Evolutionary conservation across 2,113 vertebrate species (phyloP).

Genomic region (Manacus vitellinus): DNA sequence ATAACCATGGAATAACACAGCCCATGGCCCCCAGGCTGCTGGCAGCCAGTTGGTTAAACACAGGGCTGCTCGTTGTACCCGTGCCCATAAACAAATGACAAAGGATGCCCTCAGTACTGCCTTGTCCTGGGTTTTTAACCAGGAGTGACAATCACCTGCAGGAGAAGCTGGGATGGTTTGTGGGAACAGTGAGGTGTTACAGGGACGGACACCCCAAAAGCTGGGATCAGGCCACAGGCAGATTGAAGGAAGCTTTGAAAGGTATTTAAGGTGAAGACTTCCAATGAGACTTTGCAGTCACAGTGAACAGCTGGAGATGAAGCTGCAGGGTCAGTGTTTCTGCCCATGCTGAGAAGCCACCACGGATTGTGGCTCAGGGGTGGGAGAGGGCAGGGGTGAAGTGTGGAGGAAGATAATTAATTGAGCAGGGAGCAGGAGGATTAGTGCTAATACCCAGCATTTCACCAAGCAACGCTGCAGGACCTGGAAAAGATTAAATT

Average conservation of each 20-base stretch:
- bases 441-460: not conserved
- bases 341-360: not conserved
- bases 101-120: not conserved
- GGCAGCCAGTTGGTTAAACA: not conserved
- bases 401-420: not conserved
- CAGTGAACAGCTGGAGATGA: not conserved
- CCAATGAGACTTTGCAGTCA: not conserved
- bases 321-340: not conserved
- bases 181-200: not conserved
- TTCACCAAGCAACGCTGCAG: not conserved
- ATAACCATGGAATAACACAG: not conserved
- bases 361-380: rapidly evolving
- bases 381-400: not conserved
- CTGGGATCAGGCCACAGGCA: not conserved
- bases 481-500: not conserved
- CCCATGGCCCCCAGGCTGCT: not conserved
- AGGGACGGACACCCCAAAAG: not conserved
- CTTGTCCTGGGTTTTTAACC: not conserved
- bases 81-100: not conserved
- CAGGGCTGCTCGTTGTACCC: not conserved
- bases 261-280: not conserved
- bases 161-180: not conserved
- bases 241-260: not conserved
- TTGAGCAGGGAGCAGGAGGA: not conserved
- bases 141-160: not conserved